Conservation (phyloP, 2,113 vertebrate species). For the Phalacrocorax brasilianus region DNA sequence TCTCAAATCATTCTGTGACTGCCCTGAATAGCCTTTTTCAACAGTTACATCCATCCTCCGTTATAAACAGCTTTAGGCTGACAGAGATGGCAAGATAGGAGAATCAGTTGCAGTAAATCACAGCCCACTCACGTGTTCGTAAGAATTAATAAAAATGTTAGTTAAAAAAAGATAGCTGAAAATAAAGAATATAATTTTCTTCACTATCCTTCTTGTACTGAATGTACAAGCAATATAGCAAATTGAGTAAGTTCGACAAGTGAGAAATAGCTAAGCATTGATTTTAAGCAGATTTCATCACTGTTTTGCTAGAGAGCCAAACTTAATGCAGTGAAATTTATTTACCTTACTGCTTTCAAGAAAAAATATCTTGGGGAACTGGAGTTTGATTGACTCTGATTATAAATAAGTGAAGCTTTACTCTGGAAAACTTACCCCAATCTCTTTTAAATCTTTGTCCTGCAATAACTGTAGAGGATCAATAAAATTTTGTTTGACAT, state of each 20-base stretch:
- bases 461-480: conserved; percentile 91
- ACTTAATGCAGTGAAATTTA: background rate
- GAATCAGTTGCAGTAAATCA: background rate
- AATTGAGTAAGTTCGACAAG: background rate
- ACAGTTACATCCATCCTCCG: background rate
- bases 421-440: conserved; percentile 78
- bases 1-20: background rate
- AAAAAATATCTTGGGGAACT: background rate
- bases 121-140: background rate
- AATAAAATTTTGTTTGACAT: conserved; percentile 93
- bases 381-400: background rate
- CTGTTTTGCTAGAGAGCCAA: background rate
- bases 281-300: background rate
- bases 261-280: background rate
- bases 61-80: conserved; percentile 8
- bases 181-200: background rate
- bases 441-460: conserved; percentile 95
- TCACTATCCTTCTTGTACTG: background rate
- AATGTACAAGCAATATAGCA: background rate
- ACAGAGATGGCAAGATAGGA: background rate
- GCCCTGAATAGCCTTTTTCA: background rate
- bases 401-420: background rate
- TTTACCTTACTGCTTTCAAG: background rate
- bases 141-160: background rate
- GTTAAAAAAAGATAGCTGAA: background rate